These are phyloP conservation scores for Grallaria varia DNA, from an alignment of 2,113 vertebrate species.

Conservation along the genomic window DNA sequence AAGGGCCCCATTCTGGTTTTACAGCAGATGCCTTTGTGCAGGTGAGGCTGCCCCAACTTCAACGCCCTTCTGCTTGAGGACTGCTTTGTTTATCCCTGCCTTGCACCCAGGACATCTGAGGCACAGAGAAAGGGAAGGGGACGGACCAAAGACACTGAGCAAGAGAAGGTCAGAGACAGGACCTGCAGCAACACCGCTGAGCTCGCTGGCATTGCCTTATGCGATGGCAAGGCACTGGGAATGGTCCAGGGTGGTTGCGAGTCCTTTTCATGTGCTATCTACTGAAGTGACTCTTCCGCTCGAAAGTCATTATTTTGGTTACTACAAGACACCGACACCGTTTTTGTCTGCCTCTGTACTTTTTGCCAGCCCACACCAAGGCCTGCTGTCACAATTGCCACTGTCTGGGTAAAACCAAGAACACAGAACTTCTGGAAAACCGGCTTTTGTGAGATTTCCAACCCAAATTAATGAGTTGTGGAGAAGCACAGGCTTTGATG, in stretches of 20 bases:
- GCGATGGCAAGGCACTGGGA: not conserved
- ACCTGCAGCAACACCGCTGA: not conserved
- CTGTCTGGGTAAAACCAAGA: slow-evolving; percentile 9
- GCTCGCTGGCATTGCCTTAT: not conserved
- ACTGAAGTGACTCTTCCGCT: not conserved
- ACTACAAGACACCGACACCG: not conserved
- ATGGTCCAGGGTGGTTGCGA: not conserved
- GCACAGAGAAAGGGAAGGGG: not conserved
- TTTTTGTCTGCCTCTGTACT: not conserved
- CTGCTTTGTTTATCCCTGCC: not conserved
- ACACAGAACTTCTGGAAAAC: slow-evolving; percentile 18
- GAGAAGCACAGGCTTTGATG: slow-evolving; percentile 34
- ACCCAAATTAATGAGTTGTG: slow-evolving; percentile 32
- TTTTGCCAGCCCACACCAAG: not conserved
- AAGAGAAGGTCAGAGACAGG: not conserved
- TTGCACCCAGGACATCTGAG: not conserved
- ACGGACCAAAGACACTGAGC: not conserved
- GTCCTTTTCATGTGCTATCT: not conserved
- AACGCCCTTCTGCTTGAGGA: not conserved
- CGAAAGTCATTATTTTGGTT: not conserved
- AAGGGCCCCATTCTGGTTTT: not conserved
- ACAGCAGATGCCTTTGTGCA: not conserved
- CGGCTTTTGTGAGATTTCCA: slow-evolving; percentile 46
- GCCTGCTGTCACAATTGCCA: not conserved
- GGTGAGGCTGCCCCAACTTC: not conserved